Evolutionary conservation across 2,797 vertebrate genomes (phyloP).

Genomic region (Cuniculus paca): DNA sequence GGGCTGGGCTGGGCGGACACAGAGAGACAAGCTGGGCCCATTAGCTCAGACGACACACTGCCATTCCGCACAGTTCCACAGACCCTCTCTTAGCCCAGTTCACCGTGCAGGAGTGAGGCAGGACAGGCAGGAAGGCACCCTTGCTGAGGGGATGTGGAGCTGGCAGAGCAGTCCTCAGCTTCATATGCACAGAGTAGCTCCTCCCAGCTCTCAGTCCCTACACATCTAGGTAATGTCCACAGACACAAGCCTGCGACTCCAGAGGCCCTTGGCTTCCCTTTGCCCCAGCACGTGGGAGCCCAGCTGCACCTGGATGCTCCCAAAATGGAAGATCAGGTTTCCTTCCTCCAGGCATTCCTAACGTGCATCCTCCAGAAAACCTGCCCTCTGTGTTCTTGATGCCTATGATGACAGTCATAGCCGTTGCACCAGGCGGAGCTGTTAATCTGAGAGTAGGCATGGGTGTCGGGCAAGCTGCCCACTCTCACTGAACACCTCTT

Average conservation of each 20-base stretch:
- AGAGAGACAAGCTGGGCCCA: not conserved
- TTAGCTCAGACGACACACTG: not conserved
- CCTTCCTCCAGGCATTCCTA: not conserved
- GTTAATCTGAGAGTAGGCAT: not conserved
- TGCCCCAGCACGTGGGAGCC: not conserved
- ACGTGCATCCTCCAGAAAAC: accelerated
- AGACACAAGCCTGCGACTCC: not conserved
- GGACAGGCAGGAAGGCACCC: not conserved
- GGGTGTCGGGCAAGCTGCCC: not conserved
- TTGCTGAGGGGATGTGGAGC: not conserved
- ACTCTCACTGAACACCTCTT: not conserved
- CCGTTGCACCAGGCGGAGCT: not conserved
- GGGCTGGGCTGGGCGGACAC: not conserved
- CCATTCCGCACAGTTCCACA: too few species aligned
- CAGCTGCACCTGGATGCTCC: not conserved
- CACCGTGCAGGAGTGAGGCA: not conserved
- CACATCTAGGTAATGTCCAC: not conserved
- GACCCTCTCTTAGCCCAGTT: not conserved
- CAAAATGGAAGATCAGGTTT: not conserved
- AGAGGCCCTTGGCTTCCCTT: not conserved
- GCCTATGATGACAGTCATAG: not conserved
- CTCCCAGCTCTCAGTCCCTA: not conserved
- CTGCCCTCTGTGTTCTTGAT: not conserved
- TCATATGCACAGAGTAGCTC: not conserved
- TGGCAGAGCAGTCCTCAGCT: not conserved